Evolutionary conservation across 2,113 vertebrate genomes (phyloP), one percentile per base, ranked within the genome.

Genomic region (Tenebrosternarchus preto): DNA sequence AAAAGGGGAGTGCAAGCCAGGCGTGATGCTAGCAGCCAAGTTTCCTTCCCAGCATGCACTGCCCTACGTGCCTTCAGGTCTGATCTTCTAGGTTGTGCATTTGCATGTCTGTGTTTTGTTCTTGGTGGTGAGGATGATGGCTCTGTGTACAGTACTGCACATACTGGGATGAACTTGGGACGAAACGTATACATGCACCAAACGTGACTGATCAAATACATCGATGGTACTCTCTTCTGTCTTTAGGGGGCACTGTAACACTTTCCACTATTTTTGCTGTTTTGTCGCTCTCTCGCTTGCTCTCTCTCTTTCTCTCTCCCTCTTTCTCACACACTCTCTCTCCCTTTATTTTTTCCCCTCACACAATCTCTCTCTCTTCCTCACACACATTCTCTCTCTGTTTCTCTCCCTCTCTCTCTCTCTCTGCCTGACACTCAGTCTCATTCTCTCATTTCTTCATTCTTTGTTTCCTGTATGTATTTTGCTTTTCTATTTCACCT

Each of bases 191-290:
- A 59, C 46, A 63, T 19, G 64, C 63, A 60, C 25, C 63, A 75
- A 50, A 76, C 64, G 60, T 76, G 73, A 76, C 80, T 76, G 50
- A 81, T 81, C 82, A 70, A 43, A 84, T 84, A 70, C 50, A 66
- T 78, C 73, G 66, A 75, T 16, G 63, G 64, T 80, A 33, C 61
- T 19, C 20, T 16, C 2, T 9, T 57, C n/a, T 24, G 50, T 60
- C 86, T 86, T 76, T 50, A 75, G 84, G 83, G 84, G 86, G 86
- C 79, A 80, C 55, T 87, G 80, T 71, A 69, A 73, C 81, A 81
- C 86, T 85, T 88, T 77, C 71, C 20, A 59, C 39, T 39, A 50
- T 67, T 22, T 53, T 33, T 33, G 17, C 33, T 19, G n/a, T 2
- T 46, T 55, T 36, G 4, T 29, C 50, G 67, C 46, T 27, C 29